Evolutionary conservation across 2,888 invertebrate species (phyloP).

Genomic region (Lucinisca nassula): DNA sequence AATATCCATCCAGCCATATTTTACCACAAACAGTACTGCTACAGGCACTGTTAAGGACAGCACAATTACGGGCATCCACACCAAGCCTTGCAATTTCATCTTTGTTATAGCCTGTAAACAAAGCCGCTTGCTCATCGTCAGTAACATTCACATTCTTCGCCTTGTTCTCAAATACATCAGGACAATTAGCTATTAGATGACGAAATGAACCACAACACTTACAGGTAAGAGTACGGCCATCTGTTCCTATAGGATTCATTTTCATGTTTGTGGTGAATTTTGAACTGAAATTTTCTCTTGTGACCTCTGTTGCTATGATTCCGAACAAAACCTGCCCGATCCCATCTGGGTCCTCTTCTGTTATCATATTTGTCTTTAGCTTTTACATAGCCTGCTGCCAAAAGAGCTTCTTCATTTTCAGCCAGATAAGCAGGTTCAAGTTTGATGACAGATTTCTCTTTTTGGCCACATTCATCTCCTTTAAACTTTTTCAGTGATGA

Average conservation of each 20-base stretch:
- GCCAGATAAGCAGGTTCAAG: conserved; percentile 43
- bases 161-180: conserved; percentile 38
- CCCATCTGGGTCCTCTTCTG: background rate
- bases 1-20: conserved; percentile 44
- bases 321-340: too few relatives aligned
- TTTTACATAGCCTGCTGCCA: conserved; percentile 22
- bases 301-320: too few relatives aligned
- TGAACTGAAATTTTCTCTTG: background rate
- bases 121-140: conserved; percentile 36
- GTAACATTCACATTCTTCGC: conserved; percentile 37
- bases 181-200: conserved; percentile 48
- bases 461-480: conserved; percentile 13
- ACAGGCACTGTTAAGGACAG: conserved; percentile 69
- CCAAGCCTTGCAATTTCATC: conserved; percentile 44
- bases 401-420: conserved; percentile 21
- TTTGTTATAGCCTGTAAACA: conserved; percentile 53
- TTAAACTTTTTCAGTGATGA: conserved; percentile 56
- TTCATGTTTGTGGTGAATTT: background rate
- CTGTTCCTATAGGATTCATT: conserved; percentile 32
- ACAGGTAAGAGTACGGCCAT: conserved; percentile 35
- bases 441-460: conserved; percentile 26
- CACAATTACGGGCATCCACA: conserved; percentile 61
- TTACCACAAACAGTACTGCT: conserved; percentile 66
- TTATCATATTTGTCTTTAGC: background rate
- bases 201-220: conserved; percentile 51